Base-by-base conservation (phyloP, 2,888 invertebrate genomes). In the Brenthis ino region DNA sequence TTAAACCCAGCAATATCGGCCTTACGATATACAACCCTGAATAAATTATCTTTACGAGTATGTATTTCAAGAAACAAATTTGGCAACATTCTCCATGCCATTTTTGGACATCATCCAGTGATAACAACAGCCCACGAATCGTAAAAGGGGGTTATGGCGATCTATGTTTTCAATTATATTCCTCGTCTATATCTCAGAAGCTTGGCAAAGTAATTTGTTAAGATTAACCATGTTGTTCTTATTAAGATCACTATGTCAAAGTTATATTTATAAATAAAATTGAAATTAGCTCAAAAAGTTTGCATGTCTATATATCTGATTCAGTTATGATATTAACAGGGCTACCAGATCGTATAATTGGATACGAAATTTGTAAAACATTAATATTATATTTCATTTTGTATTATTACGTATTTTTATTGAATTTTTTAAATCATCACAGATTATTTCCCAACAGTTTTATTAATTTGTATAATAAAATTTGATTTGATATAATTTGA, bases 91-190 rank as follows among this genome's bases (percentile, higher is more conserved):
- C 64, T 68, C 74, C 54, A 50, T 60, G 58, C 57, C 48, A 61
- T 63, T 71, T 57, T 74, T 74, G 74, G 74, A 72, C 57, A 64
- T 57, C 53, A 67, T 75, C 75, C 72, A 75, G 71, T 69, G 66
- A 56, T 68, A 67, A 54, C 61, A 67, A 69, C 57, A 58, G 65
- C 55, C 50, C 56, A 53, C 16, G 50, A 63, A 53, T 65, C 50
- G 57, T 63, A 69, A 67, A 70, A 65, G 51, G 47, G 33, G 55
- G 64, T 67, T 65, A 72, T 64, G 48, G 50, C 14, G n/a, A 55
- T 56, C 58, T 61, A 68, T 67, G 67, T 67, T 69, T 69, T 72
- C 67, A 69, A 68, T 68, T 68, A 65, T 61, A 43, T 43, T 43
- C 33, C 14, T 57, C 63, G 61, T 60, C 28, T 53, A 55, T 37